Evolutionary conservation across 2,113 vertebrate species (phyloP).

Genomic region (Quiscalus mexicanus): DNA sequence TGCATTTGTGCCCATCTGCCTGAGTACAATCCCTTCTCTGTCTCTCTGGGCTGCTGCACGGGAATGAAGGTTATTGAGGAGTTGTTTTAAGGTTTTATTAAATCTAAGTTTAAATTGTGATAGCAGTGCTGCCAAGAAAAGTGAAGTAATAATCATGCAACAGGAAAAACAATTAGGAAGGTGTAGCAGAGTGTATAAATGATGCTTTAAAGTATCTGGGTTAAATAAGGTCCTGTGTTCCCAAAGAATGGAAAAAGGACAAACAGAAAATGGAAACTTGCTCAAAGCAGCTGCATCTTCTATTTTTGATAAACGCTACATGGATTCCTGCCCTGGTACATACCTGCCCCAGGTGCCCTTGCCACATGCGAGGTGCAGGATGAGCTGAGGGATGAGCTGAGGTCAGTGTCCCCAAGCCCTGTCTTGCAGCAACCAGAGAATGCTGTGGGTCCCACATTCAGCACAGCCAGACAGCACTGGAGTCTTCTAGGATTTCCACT

Average conservation of each 20-base stretch:
- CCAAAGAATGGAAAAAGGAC: neutral
- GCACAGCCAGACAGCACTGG: neutral
- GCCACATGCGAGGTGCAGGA: neutral
- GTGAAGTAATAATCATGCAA: neutral
- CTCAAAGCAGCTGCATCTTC: neutral
- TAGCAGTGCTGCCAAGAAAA: neutral
- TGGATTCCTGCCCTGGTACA: accelerated
- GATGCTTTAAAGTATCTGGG: neutral
- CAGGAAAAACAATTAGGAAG: neutral
- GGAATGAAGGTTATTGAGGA: neutral
- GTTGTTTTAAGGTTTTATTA: accelerated
- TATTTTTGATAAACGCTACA: accelerated
- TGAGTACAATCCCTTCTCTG: neutral
- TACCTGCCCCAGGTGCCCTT: neutral
- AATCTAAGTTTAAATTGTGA: neutral
- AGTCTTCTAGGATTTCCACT: neutral
- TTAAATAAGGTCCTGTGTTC: neutral
- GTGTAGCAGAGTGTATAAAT: neutral
- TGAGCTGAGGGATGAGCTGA: neutral
- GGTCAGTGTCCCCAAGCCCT: accelerated
- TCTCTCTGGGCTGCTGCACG: neutral
- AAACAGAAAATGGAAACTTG: neutral
- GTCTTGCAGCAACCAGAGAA: neutral
- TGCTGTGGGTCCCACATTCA: accelerated
- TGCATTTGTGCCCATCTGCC: neutral